Evolutionary conservation across 1,140 invertebrate genomes (phyloP), one percentile per base, ranked within the genome.

Genomic region (Bombus turneri): DNA sequence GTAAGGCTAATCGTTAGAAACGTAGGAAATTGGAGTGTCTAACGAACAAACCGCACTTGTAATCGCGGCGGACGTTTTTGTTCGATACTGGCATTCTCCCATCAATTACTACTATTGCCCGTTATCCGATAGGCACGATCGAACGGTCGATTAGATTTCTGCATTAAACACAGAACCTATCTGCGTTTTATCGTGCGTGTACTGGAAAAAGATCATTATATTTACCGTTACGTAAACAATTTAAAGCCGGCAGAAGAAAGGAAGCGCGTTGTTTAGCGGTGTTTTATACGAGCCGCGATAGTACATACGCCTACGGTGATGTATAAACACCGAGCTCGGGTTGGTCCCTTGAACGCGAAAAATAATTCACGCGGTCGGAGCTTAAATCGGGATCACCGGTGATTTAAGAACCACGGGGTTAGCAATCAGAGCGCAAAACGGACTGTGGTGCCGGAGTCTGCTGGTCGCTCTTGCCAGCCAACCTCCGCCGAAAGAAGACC

Each of bases 401-500:
- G 82, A 77, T 83, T 90, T 90, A 90, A 84, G 81, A 87, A 76
- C 86, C 85, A 81, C 84, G 71, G 78, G 85, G 83, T 87, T 85
- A 75, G 78, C 87, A 87, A 89, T 90, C 85, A 87, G 89, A 90
- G 89, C 87, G 85, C 83, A 75, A 85, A 85, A 78, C 78, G 81
- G 10, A 34, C 73, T 77, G 28, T n/a, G 25, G 59, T 72, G 83
- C 74, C 77, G 85, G 66, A 86, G 53, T 72, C 82, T 71, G 53
- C 82, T 71, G 53, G 41, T 9, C 25, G 31, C 81, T 37, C 18
- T 83, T 73, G 57, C 81, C 73, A 83, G 66, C 53, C 53, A 73
- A 18, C 77, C 74, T 78, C 28, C 59, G 25, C 68, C 69, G 53
- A 81, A 72, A 43, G 86, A 81, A 86, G 84, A 86, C 72, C 81